These are phyloP conservation scores for Volucella zonaria DNA, from an alignment of 2,888 invertebrate genomes.

Conservation along the genomic window DNA sequence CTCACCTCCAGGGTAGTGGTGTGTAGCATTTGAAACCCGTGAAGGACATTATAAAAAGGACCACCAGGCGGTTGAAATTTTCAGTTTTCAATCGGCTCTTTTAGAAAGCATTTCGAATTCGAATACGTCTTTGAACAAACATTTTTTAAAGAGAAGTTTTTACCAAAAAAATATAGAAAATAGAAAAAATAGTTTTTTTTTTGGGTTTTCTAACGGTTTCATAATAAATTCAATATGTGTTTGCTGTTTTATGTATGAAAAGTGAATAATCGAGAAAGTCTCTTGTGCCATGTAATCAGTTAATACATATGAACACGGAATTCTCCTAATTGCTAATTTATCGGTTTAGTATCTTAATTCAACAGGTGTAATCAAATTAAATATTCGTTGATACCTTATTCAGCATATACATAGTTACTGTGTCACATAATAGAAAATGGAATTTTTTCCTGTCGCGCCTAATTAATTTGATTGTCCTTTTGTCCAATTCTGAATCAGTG, in stretches of 20 bases:
- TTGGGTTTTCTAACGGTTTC: no score
- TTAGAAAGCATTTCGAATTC: constrained; percentile 30
- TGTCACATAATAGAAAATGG: background rate
- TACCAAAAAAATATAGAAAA: background rate
- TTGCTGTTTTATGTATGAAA: no score
- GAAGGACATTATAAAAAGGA: constrained; percentile 62
- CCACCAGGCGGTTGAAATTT: constrained; percentile 9
- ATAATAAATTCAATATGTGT: no score
- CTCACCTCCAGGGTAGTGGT: constrained; percentile 59
- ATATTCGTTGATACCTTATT: background rate
- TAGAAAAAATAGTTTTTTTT: constrained; percentile 10
- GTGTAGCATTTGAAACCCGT: background rate
- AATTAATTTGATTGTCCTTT: constrained; percentile 63
- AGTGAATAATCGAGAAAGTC: no score
- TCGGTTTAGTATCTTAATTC: constrained; percentile 1
- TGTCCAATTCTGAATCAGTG: background rate
- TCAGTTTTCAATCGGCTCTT: constrained; percentile 59
- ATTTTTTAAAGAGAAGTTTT: background rate
- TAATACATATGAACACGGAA: background rate
- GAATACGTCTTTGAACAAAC: background rate
- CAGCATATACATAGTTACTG: background rate
- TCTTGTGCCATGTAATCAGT: background rate
- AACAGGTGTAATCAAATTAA: constrained; percentile 26
- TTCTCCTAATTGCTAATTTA: constrained; percentile 24
- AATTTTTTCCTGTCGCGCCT: constrained; percentile 2